These are phyloP conservation scores for Pogonus chalceus DNA, from an alignment of 1,140 invertebrate species.

Conservation along the genomic window DNA sequence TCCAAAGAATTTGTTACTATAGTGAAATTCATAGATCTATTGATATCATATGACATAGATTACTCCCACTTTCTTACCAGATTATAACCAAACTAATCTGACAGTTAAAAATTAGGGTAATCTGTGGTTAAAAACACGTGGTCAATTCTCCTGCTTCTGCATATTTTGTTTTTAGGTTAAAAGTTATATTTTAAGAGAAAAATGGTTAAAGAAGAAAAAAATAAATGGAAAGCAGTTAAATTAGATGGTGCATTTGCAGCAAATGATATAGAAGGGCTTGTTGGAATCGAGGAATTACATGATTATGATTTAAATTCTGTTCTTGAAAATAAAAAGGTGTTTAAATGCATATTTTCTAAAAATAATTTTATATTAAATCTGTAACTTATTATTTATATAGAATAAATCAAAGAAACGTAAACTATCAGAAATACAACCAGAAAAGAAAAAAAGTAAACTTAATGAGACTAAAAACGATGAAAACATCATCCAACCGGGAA, in stretches of 20 bases:
- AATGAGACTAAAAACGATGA: neutral
- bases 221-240: constrained; percentile 45
- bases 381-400: constrained; percentile 12
- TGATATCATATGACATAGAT: too few relatives aligned
- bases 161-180: too few relatives aligned
- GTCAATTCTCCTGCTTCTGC: too few relatives aligned
- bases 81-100: too few relatives aligned
- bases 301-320: constrained; percentile 43
- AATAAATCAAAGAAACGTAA: constrained; percentile 14
- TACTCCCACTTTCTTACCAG: too few relatives aligned
- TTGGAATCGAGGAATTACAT: constrained; percentile 51
- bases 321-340: constrained; percentile 28
- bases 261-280: constrained; percentile 41
- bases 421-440: constrained; percentile 4
- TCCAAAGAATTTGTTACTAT: too few relatives aligned
- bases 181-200: too few relatives aligned
- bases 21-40: too few relatives aligned
- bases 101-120: too few relatives aligned
- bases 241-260: constrained; percentile 41
- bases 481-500: constrained; percentile 9
- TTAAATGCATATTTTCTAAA: neutral
- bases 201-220: constrained; percentile 23
- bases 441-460: constrained; percentile 17
- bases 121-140: too few relatives aligned
- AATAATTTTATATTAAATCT: constrained; percentile 22